Evolutionary conservation across 2,113 vertebrate species (phyloP).

Genomic region (Corythoichthys haematopterus): DNA sequence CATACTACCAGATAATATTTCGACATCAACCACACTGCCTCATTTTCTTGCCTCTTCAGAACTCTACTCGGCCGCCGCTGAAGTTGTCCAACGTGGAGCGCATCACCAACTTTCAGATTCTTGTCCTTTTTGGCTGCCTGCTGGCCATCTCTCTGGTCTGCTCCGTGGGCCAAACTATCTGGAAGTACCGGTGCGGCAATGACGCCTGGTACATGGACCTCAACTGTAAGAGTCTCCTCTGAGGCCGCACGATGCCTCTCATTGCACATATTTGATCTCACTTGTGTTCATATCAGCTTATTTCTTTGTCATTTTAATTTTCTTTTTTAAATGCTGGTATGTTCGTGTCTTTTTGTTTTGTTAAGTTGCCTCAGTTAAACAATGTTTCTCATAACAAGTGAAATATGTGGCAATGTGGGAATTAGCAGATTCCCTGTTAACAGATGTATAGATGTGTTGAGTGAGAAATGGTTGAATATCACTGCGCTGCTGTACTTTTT

Average conservation of each 20-base stretch:
- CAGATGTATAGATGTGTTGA: constrained; percentile 68
- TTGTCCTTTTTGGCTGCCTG: constrained; percentile 93
- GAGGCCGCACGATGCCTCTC: constrained; percentile 27
- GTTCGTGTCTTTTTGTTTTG: constrained; percentile 57
- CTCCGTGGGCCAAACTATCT: constrained; percentile 92
- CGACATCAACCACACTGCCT: background rate
- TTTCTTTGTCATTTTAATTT: constrained; percentile 63
- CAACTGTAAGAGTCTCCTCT: constrained; percentile 83
- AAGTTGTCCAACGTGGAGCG: constrained; percentile 97
- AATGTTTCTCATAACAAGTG: constrained; percentile 71
- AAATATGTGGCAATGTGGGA: constrained; percentile 76
- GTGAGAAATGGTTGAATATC: constrained; percentile 79
- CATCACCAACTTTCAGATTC: constrained; percentile 97
- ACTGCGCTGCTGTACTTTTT: constrained; percentile 72
- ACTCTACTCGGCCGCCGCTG: constrained; percentile 92
- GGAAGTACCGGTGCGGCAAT: constrained; percentile 86
- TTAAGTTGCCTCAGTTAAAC: constrained; percentile 69
- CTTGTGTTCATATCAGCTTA: constrained; percentile 73
- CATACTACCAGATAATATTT: background rate
- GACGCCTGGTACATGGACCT: constrained; percentile 97
- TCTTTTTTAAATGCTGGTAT: constrained; percentile 63
- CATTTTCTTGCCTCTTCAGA: constrained; percentile 68
- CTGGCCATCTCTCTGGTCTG: constrained; percentile 94
- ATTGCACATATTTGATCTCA: constrained; percentile 68
- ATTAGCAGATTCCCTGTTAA: constrained; percentile 66